These are phyloP conservation scores for Fragum fragum DNA, from an alignment of 2,888 invertebrate species.

Conservation along the genomic window DNA sequence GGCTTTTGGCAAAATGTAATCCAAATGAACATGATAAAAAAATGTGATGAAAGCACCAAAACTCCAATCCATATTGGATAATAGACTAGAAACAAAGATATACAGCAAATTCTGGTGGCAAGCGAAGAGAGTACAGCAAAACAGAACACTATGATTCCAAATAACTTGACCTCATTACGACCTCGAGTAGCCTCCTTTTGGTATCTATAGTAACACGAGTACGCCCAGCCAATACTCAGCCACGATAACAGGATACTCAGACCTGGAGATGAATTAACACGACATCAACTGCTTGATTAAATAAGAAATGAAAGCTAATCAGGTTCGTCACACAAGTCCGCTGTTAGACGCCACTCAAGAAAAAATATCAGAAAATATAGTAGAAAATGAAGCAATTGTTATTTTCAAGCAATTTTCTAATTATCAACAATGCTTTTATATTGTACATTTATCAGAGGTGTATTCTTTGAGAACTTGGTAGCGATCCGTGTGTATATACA, in stretches of 20 bases:
- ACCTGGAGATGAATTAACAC: too few relatives aligned
- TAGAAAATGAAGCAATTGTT: too few relatives aligned
- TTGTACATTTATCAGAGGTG: too few relatives aligned
- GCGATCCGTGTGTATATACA: too few relatives aligned
- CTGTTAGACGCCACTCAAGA: too few relatives aligned
- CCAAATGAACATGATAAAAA: constrained; percentile 39
- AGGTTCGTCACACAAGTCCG: too few relatives aligned
- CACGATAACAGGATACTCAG: constrained; percentile 43
- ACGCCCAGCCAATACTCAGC: constrained; percentile 58
- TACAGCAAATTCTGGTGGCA: constrained; percentile 34
- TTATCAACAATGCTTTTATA: too few relatives aligned
- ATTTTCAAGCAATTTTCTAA: too few relatives aligned
- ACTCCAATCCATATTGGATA: constrained; percentile 34
- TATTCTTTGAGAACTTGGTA: too few relatives aligned
- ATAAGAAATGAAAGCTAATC: too few relatives aligned
- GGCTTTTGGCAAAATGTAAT: constrained; percentile 42
- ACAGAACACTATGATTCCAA: constrained; percentile 35
- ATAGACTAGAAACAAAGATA: constrained; percentile 36
- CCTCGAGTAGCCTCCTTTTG: constrained; percentile 32
- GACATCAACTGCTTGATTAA: too few relatives aligned
- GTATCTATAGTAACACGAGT: constrained; percentile 47
- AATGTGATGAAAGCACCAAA: constrained; percentile 11
- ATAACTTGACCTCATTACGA: constrained; percentile 30
- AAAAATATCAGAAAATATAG: too few relatives aligned
- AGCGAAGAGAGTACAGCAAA: constrained; percentile 35